phyloP scores from a whole-genome alignment of 2,113 vertebrate genomes.

The Enhydra lutris region DNA sequence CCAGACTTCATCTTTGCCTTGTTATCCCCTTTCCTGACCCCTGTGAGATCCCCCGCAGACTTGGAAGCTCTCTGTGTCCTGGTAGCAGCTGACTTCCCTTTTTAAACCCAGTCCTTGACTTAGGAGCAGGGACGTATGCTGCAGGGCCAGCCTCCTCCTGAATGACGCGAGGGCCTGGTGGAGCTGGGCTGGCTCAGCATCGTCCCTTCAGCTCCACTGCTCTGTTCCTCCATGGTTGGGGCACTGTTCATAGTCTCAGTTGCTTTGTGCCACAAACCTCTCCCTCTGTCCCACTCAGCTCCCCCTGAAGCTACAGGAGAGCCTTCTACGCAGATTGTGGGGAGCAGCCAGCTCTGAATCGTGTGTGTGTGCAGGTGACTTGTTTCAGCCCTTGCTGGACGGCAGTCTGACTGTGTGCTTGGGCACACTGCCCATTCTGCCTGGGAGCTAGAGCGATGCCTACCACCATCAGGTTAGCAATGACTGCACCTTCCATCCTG shows the following conservation, averaged over 20 bases:
- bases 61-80: neutral
- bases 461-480: neutral
- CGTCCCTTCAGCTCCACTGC: neutral
- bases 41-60: neutral
- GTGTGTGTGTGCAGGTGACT: neutral
- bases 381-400: neutral
- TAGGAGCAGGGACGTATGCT: neutral
- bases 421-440: fast-evolving
- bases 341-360: neutral
- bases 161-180: fast-evolving
- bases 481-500: fast-evolving
- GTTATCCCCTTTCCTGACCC: neutral
- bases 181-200: too few relatives aligned
- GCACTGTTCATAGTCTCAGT: neutral
- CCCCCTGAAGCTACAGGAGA: neutral
- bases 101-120: neutral
- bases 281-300: neutral
- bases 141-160: neutral
- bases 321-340: fast-evolving
- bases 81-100: neutral
- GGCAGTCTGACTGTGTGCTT: neutral
- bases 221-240: too few relatives aligned
- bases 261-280: neutral
- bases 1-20: neutral
- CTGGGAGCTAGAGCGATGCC: neutral